A percentile compares a stretch with the other conserved stretches of the same genome.
Conservation (phyloP, 2,113 vertebrate species). For the Dendrocopos noguchii region DNA sequence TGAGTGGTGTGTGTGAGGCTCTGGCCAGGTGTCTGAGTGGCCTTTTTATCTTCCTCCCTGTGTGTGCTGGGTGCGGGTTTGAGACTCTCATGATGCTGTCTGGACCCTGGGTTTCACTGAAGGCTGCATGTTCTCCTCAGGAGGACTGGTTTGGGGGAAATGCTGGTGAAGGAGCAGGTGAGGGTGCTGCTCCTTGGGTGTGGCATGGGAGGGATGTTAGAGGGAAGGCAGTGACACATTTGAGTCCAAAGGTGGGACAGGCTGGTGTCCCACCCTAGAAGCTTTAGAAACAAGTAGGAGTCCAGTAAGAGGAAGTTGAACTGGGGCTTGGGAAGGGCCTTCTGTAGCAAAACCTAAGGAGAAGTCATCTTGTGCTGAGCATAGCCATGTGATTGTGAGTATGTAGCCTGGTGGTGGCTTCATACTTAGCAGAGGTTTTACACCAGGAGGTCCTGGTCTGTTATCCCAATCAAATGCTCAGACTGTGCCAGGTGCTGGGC, state of each 20-base stretch:
- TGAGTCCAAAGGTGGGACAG: conserved; percentile 6
- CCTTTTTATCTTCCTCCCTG: background rate
- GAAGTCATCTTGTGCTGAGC: background rate
- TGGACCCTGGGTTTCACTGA: background rate
- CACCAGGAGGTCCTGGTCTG: background rate
- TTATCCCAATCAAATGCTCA: background rate
- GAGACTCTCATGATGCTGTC: rapidly evolving
- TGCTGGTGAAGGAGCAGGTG: rapidly evolving
- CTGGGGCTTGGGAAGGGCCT: background rate
- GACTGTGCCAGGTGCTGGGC: background rate
- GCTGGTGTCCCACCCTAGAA: background rate
- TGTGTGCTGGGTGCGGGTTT: background rate
- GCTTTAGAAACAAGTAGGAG: rapidly evolving
- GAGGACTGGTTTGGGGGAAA: background rate
- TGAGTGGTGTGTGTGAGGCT: background rate
- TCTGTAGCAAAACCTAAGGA: background rate
- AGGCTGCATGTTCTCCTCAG: background rate
- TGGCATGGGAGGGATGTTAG: background rate
- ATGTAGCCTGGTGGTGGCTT: no score
- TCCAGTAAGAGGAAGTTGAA: background rate
- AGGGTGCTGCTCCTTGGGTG: background rate
- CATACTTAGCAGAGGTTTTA: background rate
- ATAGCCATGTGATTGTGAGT: background rate
- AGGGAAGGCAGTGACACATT: background rate
- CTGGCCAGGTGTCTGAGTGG: background rate